phyloP scores from a whole-genome alignment of 2,888 invertebrate species.

The Aphelenchoides bicaudatus region DNA sequence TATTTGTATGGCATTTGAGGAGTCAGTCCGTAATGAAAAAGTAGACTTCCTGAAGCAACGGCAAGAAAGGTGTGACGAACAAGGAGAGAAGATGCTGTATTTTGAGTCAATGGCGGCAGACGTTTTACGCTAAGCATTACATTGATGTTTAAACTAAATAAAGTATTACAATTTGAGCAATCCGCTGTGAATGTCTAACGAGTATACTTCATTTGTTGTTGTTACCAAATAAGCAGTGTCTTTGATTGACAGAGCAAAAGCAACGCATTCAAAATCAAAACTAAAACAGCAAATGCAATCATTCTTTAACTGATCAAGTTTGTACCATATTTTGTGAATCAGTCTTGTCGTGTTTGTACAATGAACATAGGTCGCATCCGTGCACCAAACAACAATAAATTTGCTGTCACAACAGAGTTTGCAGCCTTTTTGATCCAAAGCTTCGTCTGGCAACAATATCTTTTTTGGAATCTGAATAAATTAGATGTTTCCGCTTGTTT shows the following conservation, averaged over 20 bases:
- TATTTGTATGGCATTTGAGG: background rate
- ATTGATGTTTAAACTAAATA: background rate
- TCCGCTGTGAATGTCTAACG: conserved; percentile 8
- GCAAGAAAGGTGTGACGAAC: conserved; percentile 2
- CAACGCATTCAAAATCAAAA: conserved; percentile 6
- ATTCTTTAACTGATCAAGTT: background rate
- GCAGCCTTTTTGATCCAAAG: conserved; percentile 3
- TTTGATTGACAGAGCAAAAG: conserved; percentile 5
- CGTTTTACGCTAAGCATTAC: background rate
- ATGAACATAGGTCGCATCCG: background rate
- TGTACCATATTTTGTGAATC: conserved; percentile 1
- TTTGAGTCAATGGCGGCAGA: too few species aligned
- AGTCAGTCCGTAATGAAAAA: conserved; percentile 1
- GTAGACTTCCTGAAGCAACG: conserved; percentile 2
- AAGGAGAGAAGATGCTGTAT: background rate
- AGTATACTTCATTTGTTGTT: background rate
- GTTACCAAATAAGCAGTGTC: background rate
- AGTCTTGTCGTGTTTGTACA: background rate
- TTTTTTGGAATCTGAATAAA: conserved; percentile 10
- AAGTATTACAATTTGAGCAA: conserved; percentile 6
- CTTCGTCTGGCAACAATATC: conserved; percentile 2
- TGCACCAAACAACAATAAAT: conserved; percentile 2
- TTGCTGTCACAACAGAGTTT: background rate
- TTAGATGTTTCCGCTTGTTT: too few species aligned
- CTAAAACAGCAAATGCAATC: background rate